These are phyloP conservation scores for Dione juno DNA, from an alignment of 2,888 invertebrate species.

Conservation along the genomic window DNA sequence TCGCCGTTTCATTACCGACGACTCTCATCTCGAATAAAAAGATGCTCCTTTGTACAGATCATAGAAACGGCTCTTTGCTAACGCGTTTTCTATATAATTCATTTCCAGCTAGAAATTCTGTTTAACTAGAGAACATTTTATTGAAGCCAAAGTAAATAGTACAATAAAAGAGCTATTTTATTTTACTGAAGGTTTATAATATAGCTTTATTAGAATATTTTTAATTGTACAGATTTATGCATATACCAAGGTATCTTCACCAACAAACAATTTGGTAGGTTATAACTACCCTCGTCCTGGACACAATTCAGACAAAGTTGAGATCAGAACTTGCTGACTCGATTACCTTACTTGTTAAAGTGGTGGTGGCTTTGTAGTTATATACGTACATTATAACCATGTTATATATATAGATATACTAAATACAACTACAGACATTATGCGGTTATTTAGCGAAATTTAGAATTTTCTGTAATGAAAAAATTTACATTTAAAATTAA, in stretches of 20 bases:
- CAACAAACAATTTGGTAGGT: too few species aligned
- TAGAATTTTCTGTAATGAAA: too few species aligned
- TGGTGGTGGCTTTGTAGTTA: neutral
- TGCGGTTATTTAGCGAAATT: too few species aligned
- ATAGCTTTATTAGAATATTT: neutral
- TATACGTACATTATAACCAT: too few species aligned
- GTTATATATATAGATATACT: too few species aligned
- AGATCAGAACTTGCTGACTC: neutral
- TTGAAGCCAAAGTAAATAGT: slow-evolving; percentile 20
- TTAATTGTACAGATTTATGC: neutral
- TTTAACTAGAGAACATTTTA: slow-evolving; percentile 19
- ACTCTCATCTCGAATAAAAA: slow-evolving; percentile 33
- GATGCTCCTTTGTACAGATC: slow-evolving; percentile 35
- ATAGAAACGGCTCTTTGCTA: slow-evolving; percentile 29
- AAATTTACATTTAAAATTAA: too few species aligned
- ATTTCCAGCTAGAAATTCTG: slow-evolving; percentile 25
- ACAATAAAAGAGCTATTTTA: slow-evolving; percentile 20
- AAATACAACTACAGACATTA: too few species aligned
- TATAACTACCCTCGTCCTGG: neutral
- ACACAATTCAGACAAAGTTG: neutral
- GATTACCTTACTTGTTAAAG: neutral
- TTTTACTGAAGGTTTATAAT: neutral
- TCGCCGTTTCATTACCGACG: slow-evolving; percentile 45
- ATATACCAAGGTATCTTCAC: too few species aligned
- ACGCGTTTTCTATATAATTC: slow-evolving; percentile 31